Conservation (phyloP, 2,113 vertebrate genomes). For the Periophthalmodon schlosseri region DNA sequence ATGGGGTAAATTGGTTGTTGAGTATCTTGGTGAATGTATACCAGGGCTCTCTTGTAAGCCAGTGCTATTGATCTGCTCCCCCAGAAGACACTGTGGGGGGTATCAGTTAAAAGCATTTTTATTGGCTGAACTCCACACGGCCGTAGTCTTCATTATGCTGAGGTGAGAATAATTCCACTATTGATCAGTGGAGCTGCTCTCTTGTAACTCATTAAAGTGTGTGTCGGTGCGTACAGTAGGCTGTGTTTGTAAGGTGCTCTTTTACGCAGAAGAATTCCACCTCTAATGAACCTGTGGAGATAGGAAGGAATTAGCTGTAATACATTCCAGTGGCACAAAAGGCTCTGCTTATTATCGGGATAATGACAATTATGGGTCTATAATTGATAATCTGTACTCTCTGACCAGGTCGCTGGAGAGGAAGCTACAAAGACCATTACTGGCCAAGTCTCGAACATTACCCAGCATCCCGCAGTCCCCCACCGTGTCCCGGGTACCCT, state of each 20-base stretch:
- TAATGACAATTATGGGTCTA: not conserved
- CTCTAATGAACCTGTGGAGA: not conserved
- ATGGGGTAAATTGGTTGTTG: not conserved
- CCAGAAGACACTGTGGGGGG: not conserved
- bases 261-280: not conserved
- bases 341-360: not conserved
- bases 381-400: not conserved
- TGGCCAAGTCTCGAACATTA: slow-evolving; percentile 87
- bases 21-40: not conserved
- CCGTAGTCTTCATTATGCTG: slow-evolving; percentile 43
- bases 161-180: slow-evolving; percentile 50
- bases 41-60: slow-evolving; percentile 12
- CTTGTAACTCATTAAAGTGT: slow-evolving; percentile 37
- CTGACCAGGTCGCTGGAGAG: slow-evolving; percentile 85
- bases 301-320: not conserved
- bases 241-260: slow-evolving; percentile 1
- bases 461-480: slow-evolving; percentile 93
- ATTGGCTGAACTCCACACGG: slow-evolving; percentile 39
- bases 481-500: slow-evolving; percentile 77
- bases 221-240: slow-evolving; percentile 5
- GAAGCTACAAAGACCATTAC: slow-evolving; percentile 83
- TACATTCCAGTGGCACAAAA: not conserved
- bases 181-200: slow-evolving; percentile 49
- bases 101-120: slow-evolving; percentile 22
- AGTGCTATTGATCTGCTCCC: slow-evolving; percentile 41